Conservation (phyloP, 2,888 invertebrate species). For the Cylloceria caligata region DNA sequence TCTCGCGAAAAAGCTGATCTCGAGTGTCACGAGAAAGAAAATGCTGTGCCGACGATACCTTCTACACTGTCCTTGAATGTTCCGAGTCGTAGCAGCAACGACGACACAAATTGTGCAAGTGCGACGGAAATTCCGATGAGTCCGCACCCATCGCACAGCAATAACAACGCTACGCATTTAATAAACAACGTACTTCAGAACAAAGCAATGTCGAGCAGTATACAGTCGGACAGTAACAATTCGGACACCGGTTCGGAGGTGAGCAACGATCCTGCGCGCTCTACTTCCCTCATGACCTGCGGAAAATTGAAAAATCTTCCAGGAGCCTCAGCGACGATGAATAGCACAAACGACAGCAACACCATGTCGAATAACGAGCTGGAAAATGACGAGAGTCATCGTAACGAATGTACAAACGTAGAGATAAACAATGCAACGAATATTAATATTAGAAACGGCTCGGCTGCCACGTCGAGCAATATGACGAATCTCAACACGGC, state of each 20-base stretch:
- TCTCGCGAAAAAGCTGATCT: constrained; percentile 89
- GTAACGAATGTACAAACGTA: constrained; percentile 82
- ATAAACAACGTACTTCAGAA: constrained; percentile 69
- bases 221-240: constrained; percentile 77
- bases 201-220: constrained; percentile 73
- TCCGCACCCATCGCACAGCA: constrained; percentile 72
- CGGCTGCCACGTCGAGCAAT: constrained; percentile 76
- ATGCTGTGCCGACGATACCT: constrained; percentile 76
- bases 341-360: constrained; percentile 70
- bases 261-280: constrained; percentile 70
- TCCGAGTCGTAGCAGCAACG: constrained; percentile 75
- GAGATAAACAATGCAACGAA: constrained; percentile 84
- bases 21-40: constrained; percentile 90
- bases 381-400: constrained; percentile 72
- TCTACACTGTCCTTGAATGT: constrained; percentile 76
- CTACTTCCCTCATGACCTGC: constrained; percentile 43
- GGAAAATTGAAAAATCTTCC: constrained; percentile 58
- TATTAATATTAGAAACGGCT: constrained; percentile 82
- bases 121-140: constrained; percentile 68
- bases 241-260: constrained; percentile 77
- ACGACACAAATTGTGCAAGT: constrained; percentile 69
- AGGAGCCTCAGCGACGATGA: constrained; percentile 45
- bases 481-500: constrained; percentile 80
- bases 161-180: constrained; percentile 72
- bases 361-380: constrained; percentile 72